Evolutionary conservation across 1,140 invertebrate species (phyloP).

Genomic region (Penaeus chinensis): DNA sequence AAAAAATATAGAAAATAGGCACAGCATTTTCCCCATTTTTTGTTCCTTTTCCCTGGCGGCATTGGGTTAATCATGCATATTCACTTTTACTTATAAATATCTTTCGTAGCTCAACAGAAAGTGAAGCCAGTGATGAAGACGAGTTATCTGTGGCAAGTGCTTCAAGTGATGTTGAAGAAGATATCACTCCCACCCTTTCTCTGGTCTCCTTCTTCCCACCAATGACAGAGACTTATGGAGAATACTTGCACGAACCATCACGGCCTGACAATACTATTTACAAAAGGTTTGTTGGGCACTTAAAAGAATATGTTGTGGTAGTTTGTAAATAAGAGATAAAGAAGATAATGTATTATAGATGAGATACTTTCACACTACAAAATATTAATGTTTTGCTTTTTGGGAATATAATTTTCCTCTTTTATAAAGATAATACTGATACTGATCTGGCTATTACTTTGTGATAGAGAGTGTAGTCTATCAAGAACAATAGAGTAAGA

Average conservation of each 20-base stretch:
- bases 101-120: constrained; percentile 48
- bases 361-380: too few species aligned
- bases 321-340: too few species aligned
- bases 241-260: constrained; percentile 40
- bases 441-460: too few species aligned
- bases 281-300: constrained; percentile 17
- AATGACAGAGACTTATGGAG: constrained; percentile 50
- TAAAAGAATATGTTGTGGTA: too few species aligned
- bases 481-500: too few species aligned
- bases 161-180: constrained; percentile 39
- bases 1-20: too few species aligned
- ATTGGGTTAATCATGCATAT: background rate
- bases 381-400: too few species aligned
- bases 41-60: background rate
- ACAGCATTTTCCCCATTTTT: too few species aligned
- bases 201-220: constrained; percentile 50
- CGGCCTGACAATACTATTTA: constrained; percentile 32
- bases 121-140: constrained; percentile 49
- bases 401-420: too few species aligned
- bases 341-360: too few species aligned
- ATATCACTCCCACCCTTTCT: constrained; percentile 35
- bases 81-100: background rate
- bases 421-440: too few species aligned
- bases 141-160: constrained; percentile 41
- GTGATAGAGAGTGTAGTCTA: too few species aligned